Conservation (phyloP, 1,140 invertebrate species). For the Anoplophora glabripennis region DNA sequence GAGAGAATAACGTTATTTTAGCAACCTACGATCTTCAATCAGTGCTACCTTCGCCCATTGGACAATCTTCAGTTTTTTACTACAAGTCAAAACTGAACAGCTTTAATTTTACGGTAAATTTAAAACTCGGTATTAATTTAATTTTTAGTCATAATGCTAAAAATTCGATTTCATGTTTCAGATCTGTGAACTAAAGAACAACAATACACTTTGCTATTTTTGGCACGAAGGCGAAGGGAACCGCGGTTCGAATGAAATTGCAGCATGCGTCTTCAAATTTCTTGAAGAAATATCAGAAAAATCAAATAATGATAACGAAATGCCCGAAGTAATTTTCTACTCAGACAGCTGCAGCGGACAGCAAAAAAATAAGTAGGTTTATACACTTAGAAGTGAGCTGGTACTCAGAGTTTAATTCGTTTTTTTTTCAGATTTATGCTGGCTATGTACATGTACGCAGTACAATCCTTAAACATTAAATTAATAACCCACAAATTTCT, state of each 20-base stretch:
- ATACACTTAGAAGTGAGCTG: neutral
- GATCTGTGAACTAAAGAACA: slow-evolving; percentile 35
- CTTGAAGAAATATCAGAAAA: slow-evolving; percentile 19
- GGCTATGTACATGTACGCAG: slow-evolving; percentile 41
- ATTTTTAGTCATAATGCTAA: no score
- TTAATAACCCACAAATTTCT: slow-evolving; percentile 42
- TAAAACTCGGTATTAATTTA: no score
- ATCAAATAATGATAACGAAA: neutral
- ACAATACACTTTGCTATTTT: slow-evolving; percentile 40
- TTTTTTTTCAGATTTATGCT: slow-evolving; percentile 35
- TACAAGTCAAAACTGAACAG: slow-evolving; percentile 48
- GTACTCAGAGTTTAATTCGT: neutral
- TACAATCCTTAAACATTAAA: slow-evolving; percentile 32
- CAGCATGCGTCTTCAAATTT: slow-evolving; percentile 21
- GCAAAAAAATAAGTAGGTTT: slow-evolving; percentile 43
- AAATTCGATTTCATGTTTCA: no score
- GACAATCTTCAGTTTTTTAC: slow-evolving; percentile 37
- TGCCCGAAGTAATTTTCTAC: slow-evolving; percentile 38
- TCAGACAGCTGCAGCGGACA: slow-evolving; percentile 48
- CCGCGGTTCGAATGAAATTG: slow-evolving; percentile 49
- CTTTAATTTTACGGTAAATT: slow-evolving; percentile 48
- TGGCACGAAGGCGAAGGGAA: slow-evolving; percentile 50
- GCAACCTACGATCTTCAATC: slow-evolving; percentile 40
- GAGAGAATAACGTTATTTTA: slow-evolving; percentile 27
- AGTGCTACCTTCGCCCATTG: slow-evolving; percentile 29